Conservation (phyloP, 2,797 vertebrate genomes). For the Anguilla obscura region DNA sequence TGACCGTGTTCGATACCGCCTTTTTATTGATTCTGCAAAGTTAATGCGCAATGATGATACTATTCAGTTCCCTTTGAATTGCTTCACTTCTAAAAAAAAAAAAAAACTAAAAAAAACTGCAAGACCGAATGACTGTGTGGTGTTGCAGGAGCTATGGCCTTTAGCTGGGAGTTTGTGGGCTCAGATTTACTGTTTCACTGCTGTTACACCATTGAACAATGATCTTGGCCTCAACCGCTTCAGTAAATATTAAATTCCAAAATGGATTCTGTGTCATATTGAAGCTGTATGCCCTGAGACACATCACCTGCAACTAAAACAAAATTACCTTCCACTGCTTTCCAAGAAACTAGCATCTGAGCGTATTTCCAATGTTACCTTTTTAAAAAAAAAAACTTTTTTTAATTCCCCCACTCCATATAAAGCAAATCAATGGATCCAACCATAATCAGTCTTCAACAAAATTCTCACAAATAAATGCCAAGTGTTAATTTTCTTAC, state of each 20-base stretch:
- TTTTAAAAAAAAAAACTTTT: background rate
- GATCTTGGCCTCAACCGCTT: background rate
- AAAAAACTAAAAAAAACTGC: background rate
- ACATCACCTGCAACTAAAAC: background rate
- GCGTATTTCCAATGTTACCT: background rate
- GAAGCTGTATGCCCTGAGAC: background rate
- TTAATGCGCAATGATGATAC: background rate
- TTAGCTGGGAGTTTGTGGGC: background rate
- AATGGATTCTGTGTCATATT: background rate
- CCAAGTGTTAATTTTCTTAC: background rate
- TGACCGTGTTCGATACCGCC: background rate
- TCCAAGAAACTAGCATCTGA: background rate
- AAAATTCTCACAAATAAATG: background rate
- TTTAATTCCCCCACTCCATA: background rate
- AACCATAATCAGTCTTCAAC: background rate
- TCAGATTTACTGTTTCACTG: background rate
- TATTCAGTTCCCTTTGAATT: background rate
- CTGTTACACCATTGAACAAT: background rate
- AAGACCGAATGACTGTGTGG: background rate
- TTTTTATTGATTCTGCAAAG: background rate
- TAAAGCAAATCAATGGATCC: background rate
- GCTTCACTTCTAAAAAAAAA: no score
- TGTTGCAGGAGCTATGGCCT: background rate
- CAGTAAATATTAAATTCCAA: background rate
- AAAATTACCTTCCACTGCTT: background rate